Evolutionary conservation across 2,113 vertebrate species (phyloP).

Genomic region (Deroptyus accipitrinus): DNA sequence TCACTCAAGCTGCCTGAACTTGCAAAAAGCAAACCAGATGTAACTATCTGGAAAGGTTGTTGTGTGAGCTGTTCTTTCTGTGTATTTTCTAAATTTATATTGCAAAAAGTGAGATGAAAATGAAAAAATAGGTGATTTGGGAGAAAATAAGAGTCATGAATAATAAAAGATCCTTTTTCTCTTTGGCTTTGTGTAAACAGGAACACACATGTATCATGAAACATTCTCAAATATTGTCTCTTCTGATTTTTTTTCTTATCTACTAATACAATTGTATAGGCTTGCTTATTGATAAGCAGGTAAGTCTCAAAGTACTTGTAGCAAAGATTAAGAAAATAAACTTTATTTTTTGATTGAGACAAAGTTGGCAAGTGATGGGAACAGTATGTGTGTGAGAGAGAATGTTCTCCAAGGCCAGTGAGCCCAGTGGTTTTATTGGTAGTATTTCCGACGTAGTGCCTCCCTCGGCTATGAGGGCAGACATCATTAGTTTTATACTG

Average conservation of each 20-base stretch:
- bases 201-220: not conserved
- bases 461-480: not conserved
- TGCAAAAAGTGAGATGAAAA: not conserved
- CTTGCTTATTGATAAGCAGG: not conserved
- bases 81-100: not conserved
- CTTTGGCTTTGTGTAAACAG: not conserved
- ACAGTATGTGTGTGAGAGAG: not conserved
- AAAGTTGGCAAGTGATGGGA: not conserved
- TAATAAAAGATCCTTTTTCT: not conserved
- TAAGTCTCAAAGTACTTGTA: not conserved
- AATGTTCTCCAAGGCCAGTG: accelerated
- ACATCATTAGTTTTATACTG: not conserved
- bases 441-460: not conserved
- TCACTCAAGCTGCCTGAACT: not conserved
- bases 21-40: not conserved
- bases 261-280: not conserved
- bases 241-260: not conserved
- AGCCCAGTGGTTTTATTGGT: not conserved
- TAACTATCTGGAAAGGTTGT: not conserved
- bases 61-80: not conserved
- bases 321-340: not conserved
- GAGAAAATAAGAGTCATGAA: not conserved
- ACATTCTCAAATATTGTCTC: slow-evolving; percentile 16
- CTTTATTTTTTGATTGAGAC: not conserved
- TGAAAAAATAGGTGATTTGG: not conserved